Conservation (phyloP, 2,113 vertebrate species). For the Leptobrachium ailaonicum region DNA sequence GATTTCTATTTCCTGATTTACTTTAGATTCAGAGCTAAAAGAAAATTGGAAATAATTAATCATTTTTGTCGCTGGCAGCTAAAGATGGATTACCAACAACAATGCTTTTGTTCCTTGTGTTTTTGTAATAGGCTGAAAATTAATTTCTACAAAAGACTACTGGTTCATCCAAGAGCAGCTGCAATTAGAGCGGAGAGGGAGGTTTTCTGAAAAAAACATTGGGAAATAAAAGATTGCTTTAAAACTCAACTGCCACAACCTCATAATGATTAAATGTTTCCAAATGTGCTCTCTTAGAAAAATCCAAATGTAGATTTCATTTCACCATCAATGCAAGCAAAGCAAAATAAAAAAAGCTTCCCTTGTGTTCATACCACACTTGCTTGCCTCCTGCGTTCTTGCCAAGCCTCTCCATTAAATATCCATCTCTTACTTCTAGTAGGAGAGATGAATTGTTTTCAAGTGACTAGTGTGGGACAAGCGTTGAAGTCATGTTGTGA, state of each 20-base stretch:
- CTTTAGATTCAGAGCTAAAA: conserved; percentile 70
- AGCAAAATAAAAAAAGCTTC: too few species aligned
- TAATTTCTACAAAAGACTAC: conserved; percentile 60
- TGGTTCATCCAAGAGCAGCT: conserved; percentile 54
- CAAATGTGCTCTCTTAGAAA: not conserved
- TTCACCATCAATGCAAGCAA: not conserved
- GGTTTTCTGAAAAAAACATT: conserved; percentile 6
- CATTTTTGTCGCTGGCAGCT: conserved; percentile 67
- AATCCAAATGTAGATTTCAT: not conserved
- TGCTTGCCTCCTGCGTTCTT: conserved; percentile 22
- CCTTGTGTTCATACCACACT: conserved; percentile 11
- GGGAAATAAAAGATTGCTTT: not conserved
- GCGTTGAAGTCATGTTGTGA: conserved; percentile 52
- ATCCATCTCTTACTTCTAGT: conserved; percentile 2
- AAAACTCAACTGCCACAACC: not conserved
- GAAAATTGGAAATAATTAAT: conserved; percentile 82
- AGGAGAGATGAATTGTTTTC: conserved; percentile 54
- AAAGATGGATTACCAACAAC: conserved; percentile 76
- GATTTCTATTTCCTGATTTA: conserved; percentile 66
- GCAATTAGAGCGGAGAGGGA: conserved; percentile 57
- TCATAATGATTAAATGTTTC: not conserved
- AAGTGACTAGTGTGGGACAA: conserved; percentile 63
- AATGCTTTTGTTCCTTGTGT: conserved; percentile 64
- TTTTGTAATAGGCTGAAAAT: conserved; percentile 65
- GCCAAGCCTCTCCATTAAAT: conserved; percentile 45